phyloP scores from a whole-genome alignment of 1,140 invertebrate species.

The Sitodiplosis mosellana region DNA sequence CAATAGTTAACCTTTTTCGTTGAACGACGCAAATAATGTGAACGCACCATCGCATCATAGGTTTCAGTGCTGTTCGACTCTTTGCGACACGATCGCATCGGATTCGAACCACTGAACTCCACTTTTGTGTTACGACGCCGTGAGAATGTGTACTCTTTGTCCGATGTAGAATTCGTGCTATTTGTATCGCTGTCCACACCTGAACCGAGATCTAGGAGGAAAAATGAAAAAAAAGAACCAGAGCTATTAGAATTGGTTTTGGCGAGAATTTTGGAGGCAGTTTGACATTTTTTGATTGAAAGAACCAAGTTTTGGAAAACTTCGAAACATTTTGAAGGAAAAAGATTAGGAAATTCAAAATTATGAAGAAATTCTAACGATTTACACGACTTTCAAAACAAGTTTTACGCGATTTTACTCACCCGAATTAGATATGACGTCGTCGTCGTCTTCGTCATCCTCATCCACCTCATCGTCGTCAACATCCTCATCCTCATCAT shows the following conservation, averaged over 20 bases:
- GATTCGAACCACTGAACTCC: slow-evolving; percentile 23
- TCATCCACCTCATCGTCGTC: slow-evolving; percentile 8
- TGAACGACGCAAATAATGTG: slow-evolving; percentile 20
- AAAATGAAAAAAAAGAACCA: too few species aligned
- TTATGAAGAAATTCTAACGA: too few species aligned
- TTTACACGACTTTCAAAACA: too few species aligned
- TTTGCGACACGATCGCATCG: slow-evolving; percentile 19
- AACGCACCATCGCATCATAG: slow-evolving; percentile 23
- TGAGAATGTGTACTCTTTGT: neutral
- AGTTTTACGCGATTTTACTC: too few species aligned
- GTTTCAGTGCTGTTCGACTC: slow-evolving; percentile 14
- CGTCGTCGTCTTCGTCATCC: slow-evolving; percentile 8
- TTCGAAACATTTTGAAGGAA: too few species aligned
- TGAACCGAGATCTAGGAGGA: neutral
- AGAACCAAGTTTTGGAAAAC: too few species aligned
- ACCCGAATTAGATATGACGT: neutral
- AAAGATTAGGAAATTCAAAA: too few species aligned
- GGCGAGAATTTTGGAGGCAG: too few species aligned
- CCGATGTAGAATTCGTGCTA: neutral
- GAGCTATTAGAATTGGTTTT: too few species aligned
- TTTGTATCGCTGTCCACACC: too few species aligned
- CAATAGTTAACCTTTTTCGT: slow-evolving; percentile 16
- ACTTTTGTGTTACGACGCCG: slow-evolving; percentile 1
- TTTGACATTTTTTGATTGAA: too few species aligned
- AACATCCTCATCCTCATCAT: slow-evolving; percentile 5